Evolutionary conservation across 2,888 invertebrate species (phyloP), one percentile per base, ranked within the genome.

Genomic region (Drosophila anceps): DNA sequence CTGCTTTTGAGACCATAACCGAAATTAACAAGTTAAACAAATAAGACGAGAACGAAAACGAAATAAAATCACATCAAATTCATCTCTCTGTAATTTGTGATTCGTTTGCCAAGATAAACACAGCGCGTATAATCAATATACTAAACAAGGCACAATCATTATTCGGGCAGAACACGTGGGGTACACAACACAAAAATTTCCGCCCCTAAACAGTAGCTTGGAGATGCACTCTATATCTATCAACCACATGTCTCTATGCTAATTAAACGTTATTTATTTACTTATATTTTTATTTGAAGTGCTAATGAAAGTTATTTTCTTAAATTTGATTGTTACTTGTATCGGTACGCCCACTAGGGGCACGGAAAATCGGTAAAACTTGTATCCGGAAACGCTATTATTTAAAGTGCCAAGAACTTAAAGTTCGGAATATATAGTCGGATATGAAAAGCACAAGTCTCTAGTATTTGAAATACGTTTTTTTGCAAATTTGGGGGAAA

Each of bases 11-110:
- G 79, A 76, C 66, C 71, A 82, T 75, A 79, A 84, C 78, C 82
- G 64, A 88, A 88, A 81, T 81, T 79, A 85, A 82, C 85, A 76
- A 85, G 77, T 75, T 84, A 88, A 76, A 69, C 68, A 86, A 86
- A 86, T 79, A 71, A 75, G 80, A 73, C 69, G 51, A 50, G 33
- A 53, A 37, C 37, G 50, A 63, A 72, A 73, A 29, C 29, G 50
- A 60, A 74, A 70, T 54, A 65, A 74, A 78, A 80, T 80, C 57
- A 80, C 69, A 61, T 67, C 53, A 69, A 81, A 74, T 64, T 64
- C 69, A 53, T 67, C 55, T 66, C 61, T 61, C 54, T 48, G 61
- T 69, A 67, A 68, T 67, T 73, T 80, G 53, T 51, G 64, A 77
- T 80, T 71, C 60, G 57, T 46, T 62, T 54, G 58, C 33, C 27